Evolutionary conservation across 2,797 vertebrate genomes (phyloP).

Genomic region (Enteromius fasciolatus): DNA sequence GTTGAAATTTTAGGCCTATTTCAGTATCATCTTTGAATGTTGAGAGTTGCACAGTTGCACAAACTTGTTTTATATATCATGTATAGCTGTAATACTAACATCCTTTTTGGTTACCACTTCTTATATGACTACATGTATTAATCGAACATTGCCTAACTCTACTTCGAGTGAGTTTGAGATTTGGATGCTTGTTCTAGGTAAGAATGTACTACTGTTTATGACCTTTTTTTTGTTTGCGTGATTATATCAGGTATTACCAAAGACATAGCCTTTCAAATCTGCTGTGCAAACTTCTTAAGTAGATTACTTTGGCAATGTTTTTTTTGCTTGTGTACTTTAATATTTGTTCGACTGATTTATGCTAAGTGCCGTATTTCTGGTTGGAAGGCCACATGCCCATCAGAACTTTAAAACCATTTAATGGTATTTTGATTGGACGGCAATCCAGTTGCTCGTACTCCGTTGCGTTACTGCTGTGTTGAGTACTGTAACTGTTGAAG

Average conservation of each 20-base stretch:
- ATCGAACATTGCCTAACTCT: conserved; percentile 46
- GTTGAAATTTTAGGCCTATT: conserved; percentile 68
- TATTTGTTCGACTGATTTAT: conserved; percentile 73
- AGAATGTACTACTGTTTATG: conserved; percentile 83
- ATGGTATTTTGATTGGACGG: conserved; percentile 61
- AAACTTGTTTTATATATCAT: conserved; percentile 64
- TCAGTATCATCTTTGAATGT: conserved; percentile 81
- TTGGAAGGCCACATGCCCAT: conserved; percentile 70
- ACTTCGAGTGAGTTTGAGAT: conserved; percentile 19
- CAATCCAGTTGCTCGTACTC: conserved; percentile 47
- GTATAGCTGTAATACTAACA: conserved; percentile 62
- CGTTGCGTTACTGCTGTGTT: conserved; percentile 67
- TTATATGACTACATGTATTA: conserved; percentile 63
- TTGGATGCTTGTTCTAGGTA: conserved; percentile 64
- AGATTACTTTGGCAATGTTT: conserved; percentile 66
- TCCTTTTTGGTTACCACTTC: conserved; percentile 52
- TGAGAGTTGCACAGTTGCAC: conserved; percentile 80
- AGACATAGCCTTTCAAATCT: conserved; percentile 86
- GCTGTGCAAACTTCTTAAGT: conserved; percentile 71
- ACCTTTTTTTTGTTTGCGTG: conserved; percentile 65
- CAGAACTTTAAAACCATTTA: conserved; percentile 56
- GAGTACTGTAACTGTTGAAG: conserved; percentile 79
- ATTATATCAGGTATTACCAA: conserved; percentile 94
- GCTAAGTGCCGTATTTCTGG: conserved; percentile 82
- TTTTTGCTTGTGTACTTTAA: conserved; percentile 46